Percentiles rank a stretch among this genome's conserved stretches.
Evolutionary conservation across 2,113 vertebrate genomes (phyloP).

Genomic region (Embiotoca jacksoni): DNA sequence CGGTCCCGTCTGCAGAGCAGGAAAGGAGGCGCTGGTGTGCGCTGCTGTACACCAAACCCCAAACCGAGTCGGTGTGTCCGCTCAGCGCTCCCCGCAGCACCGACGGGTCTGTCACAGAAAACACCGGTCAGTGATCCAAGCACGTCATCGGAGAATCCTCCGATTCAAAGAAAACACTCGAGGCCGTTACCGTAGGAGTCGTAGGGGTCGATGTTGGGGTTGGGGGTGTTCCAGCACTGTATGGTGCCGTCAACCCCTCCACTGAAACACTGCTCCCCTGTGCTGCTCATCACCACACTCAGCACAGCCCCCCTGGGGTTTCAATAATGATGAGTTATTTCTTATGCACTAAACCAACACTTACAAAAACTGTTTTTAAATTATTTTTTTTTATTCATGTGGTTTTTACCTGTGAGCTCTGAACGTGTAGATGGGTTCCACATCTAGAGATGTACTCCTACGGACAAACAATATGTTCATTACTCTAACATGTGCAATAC

Average conservation of each 20-base stretch:
- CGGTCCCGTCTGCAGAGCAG: conserved; percentile 96
- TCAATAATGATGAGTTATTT: not conserved
- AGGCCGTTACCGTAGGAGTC: conserved; percentile 91
- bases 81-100: conserved; percentile 91
- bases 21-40: conserved; percentile 94
- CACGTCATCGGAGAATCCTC: not conserved
- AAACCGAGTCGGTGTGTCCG: conserved; percentile 94
- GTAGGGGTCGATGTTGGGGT: conserved; percentile 96
- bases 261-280: conserved; percentile 97
- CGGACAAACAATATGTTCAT: conserved; percentile 50
- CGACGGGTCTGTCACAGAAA: conserved; percentile 87
- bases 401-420: conserved; percentile 94
- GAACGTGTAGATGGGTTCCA: conserved; percentile 99
- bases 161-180: rapidly evolving
- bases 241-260: conserved; percentile 94
- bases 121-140: not conserved
- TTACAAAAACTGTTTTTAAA: not conserved
- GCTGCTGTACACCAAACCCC: conserved; percentile 95
- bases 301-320: conserved; percentile 92
- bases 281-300: conserved; percentile 97
- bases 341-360: not conserved
- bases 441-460: conserved; percentile 96
- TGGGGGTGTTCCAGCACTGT: conserved; percentile 97
- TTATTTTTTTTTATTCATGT: not conserved
- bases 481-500: not conserved